phyloP scores from a whole-genome alignment of 1,140 invertebrate genomes.

The Meteorus sp. region DNA sequence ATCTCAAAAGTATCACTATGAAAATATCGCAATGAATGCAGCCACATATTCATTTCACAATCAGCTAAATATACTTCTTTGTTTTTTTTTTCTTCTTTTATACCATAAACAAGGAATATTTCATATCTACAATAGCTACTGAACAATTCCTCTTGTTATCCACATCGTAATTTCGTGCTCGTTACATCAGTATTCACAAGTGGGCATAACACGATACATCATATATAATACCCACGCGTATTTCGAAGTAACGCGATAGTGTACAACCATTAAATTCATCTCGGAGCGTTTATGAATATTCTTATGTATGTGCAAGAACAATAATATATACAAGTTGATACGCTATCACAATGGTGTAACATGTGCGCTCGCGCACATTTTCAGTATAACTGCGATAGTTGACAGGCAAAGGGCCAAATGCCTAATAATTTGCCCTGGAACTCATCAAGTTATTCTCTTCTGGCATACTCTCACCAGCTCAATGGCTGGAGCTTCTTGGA shows the following conservation, averaged over 20 bases:
- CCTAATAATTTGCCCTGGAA: slow-evolving; percentile 28
- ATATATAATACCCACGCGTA: slow-evolving; percentile 24
- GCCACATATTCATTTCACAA: no score
- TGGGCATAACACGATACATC: slow-evolving; percentile 19
- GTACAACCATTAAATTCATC: slow-evolving; percentile 15
- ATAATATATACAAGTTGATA: neutral
- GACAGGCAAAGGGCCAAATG: slow-evolving; percentile 20
- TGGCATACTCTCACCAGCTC: slow-evolving; percentile 14
- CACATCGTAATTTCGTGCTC: slow-evolving; percentile 24
- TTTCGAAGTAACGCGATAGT: slow-evolving; percentile 11
- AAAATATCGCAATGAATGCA: no score
- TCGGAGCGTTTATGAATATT: slow-evolving; percentile 6
- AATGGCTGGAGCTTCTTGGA: slow-evolving; percentile 1
- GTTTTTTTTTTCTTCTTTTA: no score
- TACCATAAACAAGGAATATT: no score
- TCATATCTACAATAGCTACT: neutral
- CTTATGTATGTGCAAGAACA: neutral
- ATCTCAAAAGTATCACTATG: no score
- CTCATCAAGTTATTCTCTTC: slow-evolving; percentile 26
- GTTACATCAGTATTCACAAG: slow-evolving; percentile 22
- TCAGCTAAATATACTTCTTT: no score
- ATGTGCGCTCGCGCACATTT: neutral
- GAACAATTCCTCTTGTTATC: slow-evolving; percentile 12
- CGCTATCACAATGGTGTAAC: neutral
- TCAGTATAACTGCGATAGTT: neutral